phyloP scores from a whole-genome alignment of 2,113 vertebrate species.

The Danionella cerebrum region DNA sequence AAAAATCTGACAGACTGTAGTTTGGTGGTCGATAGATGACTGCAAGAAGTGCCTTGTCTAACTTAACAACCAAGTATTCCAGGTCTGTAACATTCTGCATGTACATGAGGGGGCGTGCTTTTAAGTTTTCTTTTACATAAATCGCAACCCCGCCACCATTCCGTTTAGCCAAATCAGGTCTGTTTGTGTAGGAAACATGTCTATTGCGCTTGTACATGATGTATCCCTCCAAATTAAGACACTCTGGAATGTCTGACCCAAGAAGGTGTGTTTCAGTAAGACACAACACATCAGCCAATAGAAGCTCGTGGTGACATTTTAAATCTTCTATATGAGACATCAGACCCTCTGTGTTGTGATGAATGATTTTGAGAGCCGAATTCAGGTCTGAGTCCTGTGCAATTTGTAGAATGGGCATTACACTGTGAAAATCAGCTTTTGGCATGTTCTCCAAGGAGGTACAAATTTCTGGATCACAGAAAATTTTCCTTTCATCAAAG shows the following conservation, averaged over 20 bases:
- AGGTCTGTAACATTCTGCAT: slow-evolving; percentile 29
- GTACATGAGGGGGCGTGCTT: background rate
- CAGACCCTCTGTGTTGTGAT: slow-evolving; percentile 38
- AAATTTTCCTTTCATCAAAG: slow-evolving; percentile 37
- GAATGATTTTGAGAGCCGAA: slow-evolving; percentile 20
- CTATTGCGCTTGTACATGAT: slow-evolving; percentile 35
- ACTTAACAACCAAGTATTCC: slow-evolving; percentile 22
- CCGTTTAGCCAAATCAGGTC: slow-evolving; percentile 1
- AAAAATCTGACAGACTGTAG: background rate
- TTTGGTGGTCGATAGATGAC: background rate
- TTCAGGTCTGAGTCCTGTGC: background rate
- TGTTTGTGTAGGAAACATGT: slow-evolving; percentile 23
- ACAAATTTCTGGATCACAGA: slow-evolving; percentile 19
- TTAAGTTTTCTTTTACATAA: background rate
- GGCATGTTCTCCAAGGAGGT: slow-evolving; percentile 21
- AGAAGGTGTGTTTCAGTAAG: slow-evolving; percentile 35
- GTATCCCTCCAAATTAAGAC: slow-evolving; percentile 25
- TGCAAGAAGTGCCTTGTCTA: background rate
- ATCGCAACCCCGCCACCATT: slow-evolving; percentile 14
- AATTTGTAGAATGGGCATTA: slow-evolving; percentile 11
- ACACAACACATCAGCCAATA: slow-evolving; percentile 35
- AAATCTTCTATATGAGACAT: slow-evolving; percentile 22
- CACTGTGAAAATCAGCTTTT: slow-evolving; percentile 1
- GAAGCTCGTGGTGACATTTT: slow-evolving; percentile 34
- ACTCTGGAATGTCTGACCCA: slow-evolving; percentile 23